These are phyloP conservation scores for Platichthys stellatus DNA, from an alignment of 2,113 vertebrate species.

Conservation along the genomic window DNA sequence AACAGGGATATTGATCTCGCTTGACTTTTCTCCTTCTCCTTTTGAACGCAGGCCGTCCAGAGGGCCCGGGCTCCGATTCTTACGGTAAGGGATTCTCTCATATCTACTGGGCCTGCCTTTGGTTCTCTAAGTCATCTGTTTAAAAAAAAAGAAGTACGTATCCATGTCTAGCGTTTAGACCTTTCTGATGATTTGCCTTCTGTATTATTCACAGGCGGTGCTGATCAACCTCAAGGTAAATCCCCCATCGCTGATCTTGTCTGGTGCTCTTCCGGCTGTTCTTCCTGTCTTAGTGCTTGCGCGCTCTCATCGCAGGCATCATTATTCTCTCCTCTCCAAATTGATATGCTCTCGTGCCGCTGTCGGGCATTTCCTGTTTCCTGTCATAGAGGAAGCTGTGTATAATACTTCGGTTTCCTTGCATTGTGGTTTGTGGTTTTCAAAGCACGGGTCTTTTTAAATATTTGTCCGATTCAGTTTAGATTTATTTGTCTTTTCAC, in stretches of 20 bases:
- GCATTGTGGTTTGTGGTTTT: no score
- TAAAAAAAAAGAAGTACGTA: no score
- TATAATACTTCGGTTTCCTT: no score
- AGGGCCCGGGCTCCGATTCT: not conserved
- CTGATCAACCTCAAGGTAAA: conserved; percentile 75
- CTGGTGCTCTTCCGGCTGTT: not conserved
- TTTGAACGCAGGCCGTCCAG: conserved; percentile 29
- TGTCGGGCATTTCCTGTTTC: conserved; percentile 21
- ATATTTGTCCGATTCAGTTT: not conserved
- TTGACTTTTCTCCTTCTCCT: conserved; percentile 3
- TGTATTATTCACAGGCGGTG: conserved; percentile 51
- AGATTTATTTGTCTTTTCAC: no score
- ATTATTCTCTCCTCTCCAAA: not conserved
- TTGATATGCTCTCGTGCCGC: rapidly evolving
- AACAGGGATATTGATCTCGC: not conserved
- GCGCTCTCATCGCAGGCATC: not conserved
- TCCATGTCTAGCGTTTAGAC: no score
- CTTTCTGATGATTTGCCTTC: not conserved
- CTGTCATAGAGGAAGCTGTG: not conserved
- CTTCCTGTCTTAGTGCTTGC: conserved; percentile 27
- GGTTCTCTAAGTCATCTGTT: no score
- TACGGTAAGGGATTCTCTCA: conserved; percentile 8
- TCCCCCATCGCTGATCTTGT: not conserved
- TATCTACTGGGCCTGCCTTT: no score
- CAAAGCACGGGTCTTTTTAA: not conserved